A percentile compares a stretch with the other conserved stretches of the same genome.
phyloP scores from a whole-genome alignment of 2,113 vertebrate species.

The Nestor notabilis region DNA sequence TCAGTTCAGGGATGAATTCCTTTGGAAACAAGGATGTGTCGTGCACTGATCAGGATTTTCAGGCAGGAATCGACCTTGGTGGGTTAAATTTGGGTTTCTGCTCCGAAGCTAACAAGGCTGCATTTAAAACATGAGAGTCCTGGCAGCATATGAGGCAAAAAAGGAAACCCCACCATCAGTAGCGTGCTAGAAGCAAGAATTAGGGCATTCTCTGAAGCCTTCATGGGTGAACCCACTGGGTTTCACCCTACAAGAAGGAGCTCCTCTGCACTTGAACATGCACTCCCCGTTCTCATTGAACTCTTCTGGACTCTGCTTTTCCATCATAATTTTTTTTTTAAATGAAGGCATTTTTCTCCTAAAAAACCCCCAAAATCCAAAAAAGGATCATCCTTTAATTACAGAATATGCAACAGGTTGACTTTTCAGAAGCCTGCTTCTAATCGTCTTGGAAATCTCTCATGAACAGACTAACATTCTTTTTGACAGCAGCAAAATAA shows the following conservation, averaged over 20 bases:
- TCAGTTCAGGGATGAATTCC: background rate
- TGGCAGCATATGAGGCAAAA: background rate
- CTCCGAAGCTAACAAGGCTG: background rate
- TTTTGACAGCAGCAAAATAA: conserved; percentile 68
- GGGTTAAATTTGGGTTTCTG: background rate
- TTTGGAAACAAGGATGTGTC: background rate
- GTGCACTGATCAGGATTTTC: background rate
- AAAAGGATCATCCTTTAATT: background rate
- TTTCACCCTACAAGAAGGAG: background rate
- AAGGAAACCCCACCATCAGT: background rate
- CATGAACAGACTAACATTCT: background rate
- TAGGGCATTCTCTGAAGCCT: background rate
- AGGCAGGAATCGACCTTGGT: background rate
- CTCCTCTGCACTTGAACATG: background rate
- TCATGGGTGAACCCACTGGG: background rate
- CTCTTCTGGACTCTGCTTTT: background rate
- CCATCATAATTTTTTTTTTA: background rate
- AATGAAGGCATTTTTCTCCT: background rate
- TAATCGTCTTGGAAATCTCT: conserved; percentile 30
- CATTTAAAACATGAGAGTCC: background rate
- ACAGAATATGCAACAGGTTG: conserved; percentile 39
- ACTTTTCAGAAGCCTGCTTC: conserved; percentile 24
- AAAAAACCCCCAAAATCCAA: background rate
- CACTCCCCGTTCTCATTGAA: background rate
- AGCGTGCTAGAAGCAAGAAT: background rate